Evolutionary conservation across 1,140 invertebrate species (phyloP), one percentile per base, ranked within the genome.

Genomic region (Orius laevigatus): DNA sequence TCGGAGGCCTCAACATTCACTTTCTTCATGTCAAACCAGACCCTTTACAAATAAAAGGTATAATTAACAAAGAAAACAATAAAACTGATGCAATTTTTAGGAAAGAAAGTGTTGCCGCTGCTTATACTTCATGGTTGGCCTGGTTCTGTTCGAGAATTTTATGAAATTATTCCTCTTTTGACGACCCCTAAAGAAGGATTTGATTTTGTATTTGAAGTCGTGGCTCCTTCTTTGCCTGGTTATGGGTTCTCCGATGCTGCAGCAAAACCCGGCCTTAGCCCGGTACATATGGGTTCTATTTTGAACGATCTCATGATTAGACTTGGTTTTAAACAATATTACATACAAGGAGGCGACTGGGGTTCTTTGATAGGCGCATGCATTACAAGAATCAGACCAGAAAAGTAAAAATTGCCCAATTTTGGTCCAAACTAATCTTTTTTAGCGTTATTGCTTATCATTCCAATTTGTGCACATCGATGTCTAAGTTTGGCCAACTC

Each of bases 61-160:
- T 36, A 25, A 25, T 4, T 25, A 4, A 25, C 8, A 8, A 4
- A 25, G 8, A 25, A 25, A 25, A 25, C 3, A 25, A 25, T 25
- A n/a, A n/a, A n/a, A n/a, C n/a, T n/a, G n/a, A n/a, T 25, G 8
- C 25, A 25, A 25, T 25, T 25, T 46, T 10, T 39, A 52, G 51
- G 42, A 8, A 76, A 70, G 66, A 70, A 72, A 31, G 71, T 74
- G 5, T 62, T 69, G 33, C 63, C 75, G 34, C 58, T 68, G 25
- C 66, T 93, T 1, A 16, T 94, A 1, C 56, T 87, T 3, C 88
- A 94, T 58, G 89, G 90, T 11, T 95, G 89, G 90, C 90, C 90
- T 2, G 87, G 90, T 19, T 85, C 83, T 0, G 69, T 92, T 2
- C 68, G 81, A 8, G 87, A 93, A 62, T 92, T 91, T 60, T 81